phyloP scores from a whole-genome alignment of 2,797 vertebrate species.

The Chelmon rostratus region DNA sequence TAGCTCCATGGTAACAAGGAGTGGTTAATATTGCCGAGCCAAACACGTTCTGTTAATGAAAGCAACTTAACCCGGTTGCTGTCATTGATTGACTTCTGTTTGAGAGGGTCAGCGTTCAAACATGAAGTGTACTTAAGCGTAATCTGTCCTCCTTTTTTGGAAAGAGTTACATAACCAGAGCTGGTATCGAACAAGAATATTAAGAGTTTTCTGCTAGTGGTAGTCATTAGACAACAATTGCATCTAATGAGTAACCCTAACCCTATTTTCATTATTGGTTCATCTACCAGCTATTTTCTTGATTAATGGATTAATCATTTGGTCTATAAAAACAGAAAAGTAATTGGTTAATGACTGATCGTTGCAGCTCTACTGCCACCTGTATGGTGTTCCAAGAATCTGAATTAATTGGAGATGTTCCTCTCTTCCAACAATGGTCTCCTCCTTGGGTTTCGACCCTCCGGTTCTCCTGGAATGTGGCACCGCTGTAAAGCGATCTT shows the following conservation, averaged over 20 bases:
- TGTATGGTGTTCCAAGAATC: too few relatives aligned
- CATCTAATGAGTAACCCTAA: background rate
- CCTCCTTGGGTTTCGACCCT: conserved; percentile 65
- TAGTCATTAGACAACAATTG: background rate
- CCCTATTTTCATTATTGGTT: background rate
- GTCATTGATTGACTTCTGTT: conserved; percentile 44
- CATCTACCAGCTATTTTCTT: background rate
- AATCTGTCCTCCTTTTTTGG: background rate
- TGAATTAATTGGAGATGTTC: conserved; percentile 4
- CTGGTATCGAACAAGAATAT: background rate
- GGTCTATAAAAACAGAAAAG: background rate
- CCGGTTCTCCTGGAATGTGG: conserved; percentile 56
- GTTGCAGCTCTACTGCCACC: too few relatives aligned
- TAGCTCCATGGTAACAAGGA: conserved; percentile 63
- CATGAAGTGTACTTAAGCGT: background rate
- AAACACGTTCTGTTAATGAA: conserved; percentile 16
- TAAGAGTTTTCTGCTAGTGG: background rate
- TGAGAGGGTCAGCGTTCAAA: conserved; percentile 33
- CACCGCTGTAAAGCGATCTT: conserved; percentile 64
- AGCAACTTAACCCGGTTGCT: conserved; percentile 22
- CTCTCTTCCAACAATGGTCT: conserved; percentile 13
- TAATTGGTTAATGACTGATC: too few relatives aligned
- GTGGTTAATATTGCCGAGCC: conserved; percentile 43
- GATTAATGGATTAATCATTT: background rate
- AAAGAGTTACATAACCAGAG: background rate